Base-by-base conservation (phyloP, 2,888 invertebrate species). In the Lypha dubia region DNA sequence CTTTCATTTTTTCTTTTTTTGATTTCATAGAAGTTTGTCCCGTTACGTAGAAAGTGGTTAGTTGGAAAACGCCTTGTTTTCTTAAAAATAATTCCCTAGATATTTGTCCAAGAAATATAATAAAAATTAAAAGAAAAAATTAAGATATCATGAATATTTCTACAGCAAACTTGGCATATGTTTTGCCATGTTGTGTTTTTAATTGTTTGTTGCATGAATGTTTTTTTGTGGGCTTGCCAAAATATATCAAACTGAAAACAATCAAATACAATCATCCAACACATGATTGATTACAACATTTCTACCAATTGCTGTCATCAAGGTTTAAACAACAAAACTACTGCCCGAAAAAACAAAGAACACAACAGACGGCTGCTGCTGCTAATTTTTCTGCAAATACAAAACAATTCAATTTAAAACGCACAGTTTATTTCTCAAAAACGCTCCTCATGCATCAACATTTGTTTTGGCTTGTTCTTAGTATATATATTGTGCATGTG, bases 251-350 rank as follows among this genome's bases (percentile, higher is more conserved):
- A 75, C 62, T 56, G 53, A 75, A 81, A 70, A 70, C 81, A 81
- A 81, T 75, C 75, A 70, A 81, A 81, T 46, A 75, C 68, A 70
- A 63, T 75, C 35, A 56, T 38, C 63, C 51, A 68, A 68, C 51
- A 71, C 35, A 85, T 92, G 91, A 91, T 91, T 89, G 89, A 89
- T 89, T 87, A 88, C 84, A 83, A 88, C 87, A 87, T 68, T 73
- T 88, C 89, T 87, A 88, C 87, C 86, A 87, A 88, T 88, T 87
- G 89, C 92, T 91, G 92, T 91, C 91, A 91, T 92, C 91, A 91
- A 89, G 89, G 87, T 88, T 89, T 85, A 81, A 71, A 83, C 81
- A 86, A 86, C 56, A 76, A 87, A 88, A 65, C 73, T 79, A 65
- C 56, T 74, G 68, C 44, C 44, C 44, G 32, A 63, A 71, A 44